Evolutionary conservation across 1,140 invertebrate species (phyloP).

Genomic region (Goniozus legneri): DNA sequence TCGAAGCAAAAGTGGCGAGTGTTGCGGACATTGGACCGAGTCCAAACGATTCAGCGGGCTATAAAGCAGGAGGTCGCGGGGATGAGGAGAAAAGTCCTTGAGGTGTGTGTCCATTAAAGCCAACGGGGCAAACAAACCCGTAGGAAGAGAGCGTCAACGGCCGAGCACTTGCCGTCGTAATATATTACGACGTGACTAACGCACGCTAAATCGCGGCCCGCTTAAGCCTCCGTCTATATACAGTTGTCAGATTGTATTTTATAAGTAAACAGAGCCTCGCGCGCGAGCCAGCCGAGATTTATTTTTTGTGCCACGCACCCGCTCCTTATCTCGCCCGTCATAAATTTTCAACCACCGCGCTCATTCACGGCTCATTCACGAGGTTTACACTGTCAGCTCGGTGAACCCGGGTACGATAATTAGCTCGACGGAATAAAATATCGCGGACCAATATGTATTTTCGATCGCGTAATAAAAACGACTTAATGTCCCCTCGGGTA

Average conservation of each 20-base stretch:
- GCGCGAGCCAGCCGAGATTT: slow-evolving; percentile 13
- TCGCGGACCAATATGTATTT: no score
- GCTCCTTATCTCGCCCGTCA: neutral
- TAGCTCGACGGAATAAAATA: no score
- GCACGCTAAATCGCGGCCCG: slow-evolving; percentile 22
- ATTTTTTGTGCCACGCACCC: neutral
- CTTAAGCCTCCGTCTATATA: slow-evolving; percentile 16
- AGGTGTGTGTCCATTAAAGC: slow-evolving; percentile 32
- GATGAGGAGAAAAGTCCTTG: slow-evolving; percentile 29
- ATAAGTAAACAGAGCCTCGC: slow-evolving; percentile 26
- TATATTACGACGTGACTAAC: slow-evolving; percentile 30
- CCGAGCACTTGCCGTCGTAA: slow-evolving; percentile 24
- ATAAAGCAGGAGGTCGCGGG: slow-evolving; percentile 29
- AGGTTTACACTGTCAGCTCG: neutral
- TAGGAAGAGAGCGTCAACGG: slow-evolving; percentile 30
- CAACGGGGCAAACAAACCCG: slow-evolving; percentile 30
- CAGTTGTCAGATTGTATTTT: slow-evolving; percentile 31
- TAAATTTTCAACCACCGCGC: neutral
- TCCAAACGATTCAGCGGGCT: slow-evolving; percentile 26
- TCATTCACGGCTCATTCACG: neutral
- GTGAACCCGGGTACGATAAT: neutral
- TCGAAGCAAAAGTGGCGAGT: slow-evolving; percentile 20
- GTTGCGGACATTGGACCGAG: slow-evolving; percentile 22
- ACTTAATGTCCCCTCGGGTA: no score
- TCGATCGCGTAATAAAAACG: no score